Evolutionary conservation across 2,888 invertebrate species (phyloP).

Genomic region (Protodeltote pygarga): DNA sequence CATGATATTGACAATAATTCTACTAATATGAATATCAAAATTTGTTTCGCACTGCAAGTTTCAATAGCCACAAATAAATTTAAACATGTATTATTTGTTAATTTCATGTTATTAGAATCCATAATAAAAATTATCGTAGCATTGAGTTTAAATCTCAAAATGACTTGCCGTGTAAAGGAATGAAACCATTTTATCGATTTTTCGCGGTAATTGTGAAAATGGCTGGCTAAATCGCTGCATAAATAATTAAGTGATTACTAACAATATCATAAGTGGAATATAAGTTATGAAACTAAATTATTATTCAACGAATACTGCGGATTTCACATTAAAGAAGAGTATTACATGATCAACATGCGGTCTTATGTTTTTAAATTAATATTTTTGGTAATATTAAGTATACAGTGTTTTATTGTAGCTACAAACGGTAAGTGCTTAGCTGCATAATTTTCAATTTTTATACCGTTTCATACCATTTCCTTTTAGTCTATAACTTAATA

Average conservation of each 20-base stretch:
- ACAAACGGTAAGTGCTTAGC: conserved; percentile 47
- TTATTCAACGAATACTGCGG: neutral
- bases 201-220: conserved; percentile 57
- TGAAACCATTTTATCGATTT: conserved; percentile 61
- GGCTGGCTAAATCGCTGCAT: conserved; percentile 28
- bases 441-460: neutral
- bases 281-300: conserved; percentile 2
- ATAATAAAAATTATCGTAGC: no score
- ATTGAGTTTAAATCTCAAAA: no score
- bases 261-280: conserved; percentile 5
- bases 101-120: no score
- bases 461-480: no score
- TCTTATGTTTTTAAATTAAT: conserved; percentile 48
- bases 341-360: conserved; percentile 42
- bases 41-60: no score
- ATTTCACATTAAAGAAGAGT: neutral
- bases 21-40: no score
- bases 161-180: conserved; percentile 46
- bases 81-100: no score
- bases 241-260: conserved; percentile 31
- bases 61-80: no score
- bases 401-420: conserved; percentile 52
- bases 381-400: conserved; percentile 51
- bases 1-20: neutral
- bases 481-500: no score